A percentile compares a stretch with the other conserved stretches of the same genome.
phyloP scores from a whole-genome alignment of 1,140 invertebrate genomes.

The Caenorhabditis briggsae region DNA sequence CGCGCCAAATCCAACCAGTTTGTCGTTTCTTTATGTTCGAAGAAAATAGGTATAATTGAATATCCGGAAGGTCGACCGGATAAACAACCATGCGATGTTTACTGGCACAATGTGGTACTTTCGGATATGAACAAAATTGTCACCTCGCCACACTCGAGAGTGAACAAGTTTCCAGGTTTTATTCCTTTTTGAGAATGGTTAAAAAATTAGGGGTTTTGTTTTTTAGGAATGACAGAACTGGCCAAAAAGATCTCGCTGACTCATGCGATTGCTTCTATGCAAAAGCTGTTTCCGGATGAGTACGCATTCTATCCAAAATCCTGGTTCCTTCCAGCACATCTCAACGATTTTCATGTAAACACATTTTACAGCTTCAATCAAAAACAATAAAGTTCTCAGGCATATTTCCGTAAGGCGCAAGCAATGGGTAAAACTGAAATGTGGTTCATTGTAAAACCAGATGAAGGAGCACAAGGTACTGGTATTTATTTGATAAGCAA shows the following conservation, averaged over 20 bases:
- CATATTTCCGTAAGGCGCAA: constrained; percentile 44
- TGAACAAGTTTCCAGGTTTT: constrained; percentile 79
- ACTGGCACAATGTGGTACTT: constrained; percentile 79
- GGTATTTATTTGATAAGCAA: constrained; percentile 80
- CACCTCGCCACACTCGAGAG: constrained; percentile 74
- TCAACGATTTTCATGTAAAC: constrained; percentile 70
- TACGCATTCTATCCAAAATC: constrained; percentile 80
- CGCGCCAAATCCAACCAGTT: constrained; percentile 72
- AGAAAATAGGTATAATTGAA: constrained; percentile 73
- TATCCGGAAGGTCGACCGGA: constrained; percentile 78
- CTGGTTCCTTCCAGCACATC: constrained; percentile 80
- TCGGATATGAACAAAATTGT: constrained; percentile 78
- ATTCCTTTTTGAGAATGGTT: background rate
- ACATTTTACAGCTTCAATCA: constrained; percentile 72
- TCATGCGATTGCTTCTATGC: constrained; percentile 79
- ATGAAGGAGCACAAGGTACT: constrained; percentile 80
- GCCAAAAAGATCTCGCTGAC: constrained; percentile 80
- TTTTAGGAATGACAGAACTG: constrained; percentile 79
- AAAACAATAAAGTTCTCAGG: constrained; percentile 69
- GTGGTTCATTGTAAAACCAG: constrained; percentile 80
- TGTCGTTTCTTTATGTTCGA: constrained; percentile 77
- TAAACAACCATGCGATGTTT: constrained; percentile 78
- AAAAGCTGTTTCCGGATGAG: constrained; percentile 79
- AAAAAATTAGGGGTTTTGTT: constrained; percentile 62
- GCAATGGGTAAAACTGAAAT: constrained; percentile 64